Evolutionary conservation across 2,113 vertebrate species (phyloP), one percentile per base, ranked within the genome.

Genomic region (Salminus brasiliensis): DNA sequence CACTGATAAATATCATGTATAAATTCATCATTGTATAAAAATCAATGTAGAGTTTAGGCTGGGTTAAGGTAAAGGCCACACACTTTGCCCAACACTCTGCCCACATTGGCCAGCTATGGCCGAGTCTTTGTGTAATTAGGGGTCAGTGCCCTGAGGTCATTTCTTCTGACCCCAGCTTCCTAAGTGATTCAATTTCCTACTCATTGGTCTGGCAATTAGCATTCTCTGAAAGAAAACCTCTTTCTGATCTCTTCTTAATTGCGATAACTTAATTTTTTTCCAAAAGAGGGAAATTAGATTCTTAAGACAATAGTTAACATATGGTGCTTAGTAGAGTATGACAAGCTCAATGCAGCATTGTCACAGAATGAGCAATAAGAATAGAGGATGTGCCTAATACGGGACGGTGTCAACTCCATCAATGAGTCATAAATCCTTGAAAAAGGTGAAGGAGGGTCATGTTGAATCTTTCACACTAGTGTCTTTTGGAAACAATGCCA

Each of bases 111-210:
- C 72, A 36, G n/a, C 16, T 11, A 25, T 86, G 87, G 87, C 85
- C 76, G 84, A 85, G 86, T 53, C 79, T 69, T 87, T 79, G 78
- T 76, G 45, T 76, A 30, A 86, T 86, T 83, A 80, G 84, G 81
- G 89, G 82, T 89, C 87, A 83, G 62, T 80, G 86, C 89, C 88
- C 83, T 76, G 68, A 79, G 90, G 87, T 88, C 86, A 87, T 84
- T 91, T 93, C 90, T 91, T 91, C 75, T 91, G 90, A 92, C 91
- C 91, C 81, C 74, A 52, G 78, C 87, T 92, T 93, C 90, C 91
- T 91, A 91, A 93, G 86, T 91, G 90, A 92, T 91, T 91, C 86
- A 89, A 91, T 92, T 91, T 89, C 85, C 85, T 25, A 78, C 74
- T 89, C 88, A 88, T 72, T 83, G 87, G 86, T 57, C 87, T 76